Percentiles rank a stretch among this genome's conserved stretches.
Conservation (phyloP, 2,113 vertebrate species). For the Cinclus cinclus region DNA sequence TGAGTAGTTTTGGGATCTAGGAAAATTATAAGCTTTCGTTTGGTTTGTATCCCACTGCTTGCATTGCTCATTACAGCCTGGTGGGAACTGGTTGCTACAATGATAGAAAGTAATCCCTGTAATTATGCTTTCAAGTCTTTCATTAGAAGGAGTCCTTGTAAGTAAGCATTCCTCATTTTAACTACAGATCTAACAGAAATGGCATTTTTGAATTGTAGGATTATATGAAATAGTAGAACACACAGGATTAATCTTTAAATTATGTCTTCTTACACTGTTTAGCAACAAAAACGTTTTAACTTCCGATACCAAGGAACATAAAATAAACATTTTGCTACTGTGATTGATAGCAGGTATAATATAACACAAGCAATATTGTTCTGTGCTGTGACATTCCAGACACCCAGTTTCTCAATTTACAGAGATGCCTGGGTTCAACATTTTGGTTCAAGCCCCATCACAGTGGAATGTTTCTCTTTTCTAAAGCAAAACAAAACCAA, state of each 20-base stretch:
- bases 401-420: background rate
- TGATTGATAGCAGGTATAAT: background rate
- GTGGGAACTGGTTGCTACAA: background rate
- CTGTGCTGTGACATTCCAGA: background rate
- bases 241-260: background rate
- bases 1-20: background rate
- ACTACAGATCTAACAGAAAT: background rate
- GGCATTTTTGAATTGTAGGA: background rate
- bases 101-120: background rate
- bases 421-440: background rate
- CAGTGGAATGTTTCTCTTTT: background rate
- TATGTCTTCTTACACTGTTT: background rate
- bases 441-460: background rate
- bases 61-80: background rate
- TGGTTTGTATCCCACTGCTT: background rate
- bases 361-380: background rate
- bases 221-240: background rate
- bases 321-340: background rate
- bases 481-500: background rate
- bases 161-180: background rate
- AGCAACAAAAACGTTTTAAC: background rate
- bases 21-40: rapidly evolving
- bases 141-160: background rate
- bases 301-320: background rate
- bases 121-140: background rate